These are phyloP conservation scores for Gnatocerus cornutus DNA, from an alignment of 2,888 invertebrate species.

Conservation along the genomic window DNA sequence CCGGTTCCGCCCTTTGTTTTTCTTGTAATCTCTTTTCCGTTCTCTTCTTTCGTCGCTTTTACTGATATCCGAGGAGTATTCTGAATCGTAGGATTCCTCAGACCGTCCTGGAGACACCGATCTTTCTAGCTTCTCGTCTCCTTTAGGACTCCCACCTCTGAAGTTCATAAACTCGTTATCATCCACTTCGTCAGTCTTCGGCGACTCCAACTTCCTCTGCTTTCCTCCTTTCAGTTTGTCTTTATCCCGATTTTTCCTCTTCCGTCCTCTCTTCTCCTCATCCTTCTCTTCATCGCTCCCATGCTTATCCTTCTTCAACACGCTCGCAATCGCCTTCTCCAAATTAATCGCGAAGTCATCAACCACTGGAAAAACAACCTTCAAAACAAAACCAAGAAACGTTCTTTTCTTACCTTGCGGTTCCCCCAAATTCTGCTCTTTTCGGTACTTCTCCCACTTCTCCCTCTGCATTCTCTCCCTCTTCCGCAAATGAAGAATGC, in stretches of 20 bases:
- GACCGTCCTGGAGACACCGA: slow-evolving; percentile 58
- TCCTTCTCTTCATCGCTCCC: slow-evolving; percentile 67
- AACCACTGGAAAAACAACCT: slow-evolving; percentile 29
- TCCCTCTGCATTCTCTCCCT: slow-evolving; percentile 67
- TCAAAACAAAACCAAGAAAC: neutral
- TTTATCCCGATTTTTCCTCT: slow-evolving; percentile 74
- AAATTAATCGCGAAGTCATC: slow-evolving; percentile 88
- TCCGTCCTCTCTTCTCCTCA: slow-evolving; percentile 74
- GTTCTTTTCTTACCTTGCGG: slow-evolving; percentile 47
- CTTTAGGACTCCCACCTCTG: slow-evolving; percentile 78
- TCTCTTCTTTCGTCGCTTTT: slow-evolving; percentile 51
- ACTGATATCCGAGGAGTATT: slow-evolving; percentile 71
- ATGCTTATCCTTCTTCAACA: slow-evolving; percentile 77
- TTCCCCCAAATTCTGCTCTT: slow-evolving; percentile 60
- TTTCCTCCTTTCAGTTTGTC: slow-evolving; percentile 73
- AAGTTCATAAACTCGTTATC: slow-evolving; percentile 88
- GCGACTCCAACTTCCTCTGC: slow-evolving; percentile 70
- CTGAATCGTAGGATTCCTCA: slow-evolving; percentile 74
- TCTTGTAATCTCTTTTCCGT: slow-evolving; percentile 49
- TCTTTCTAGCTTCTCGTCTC: slow-evolving; percentile 34
- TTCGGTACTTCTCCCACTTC: slow-evolving; percentile 66
- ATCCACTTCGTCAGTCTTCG: slow-evolving; percentile 75
- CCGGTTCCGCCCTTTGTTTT: slow-evolving; percentile 44
- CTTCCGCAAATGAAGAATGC: slow-evolving; percentile 68
- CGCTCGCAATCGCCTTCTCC: slow-evolving; percentile 85